Evolutionary conservation across 2,113 vertebrate genomes (phyloP).

Genomic region (Ptychochromis oligacanthus): DNA sequence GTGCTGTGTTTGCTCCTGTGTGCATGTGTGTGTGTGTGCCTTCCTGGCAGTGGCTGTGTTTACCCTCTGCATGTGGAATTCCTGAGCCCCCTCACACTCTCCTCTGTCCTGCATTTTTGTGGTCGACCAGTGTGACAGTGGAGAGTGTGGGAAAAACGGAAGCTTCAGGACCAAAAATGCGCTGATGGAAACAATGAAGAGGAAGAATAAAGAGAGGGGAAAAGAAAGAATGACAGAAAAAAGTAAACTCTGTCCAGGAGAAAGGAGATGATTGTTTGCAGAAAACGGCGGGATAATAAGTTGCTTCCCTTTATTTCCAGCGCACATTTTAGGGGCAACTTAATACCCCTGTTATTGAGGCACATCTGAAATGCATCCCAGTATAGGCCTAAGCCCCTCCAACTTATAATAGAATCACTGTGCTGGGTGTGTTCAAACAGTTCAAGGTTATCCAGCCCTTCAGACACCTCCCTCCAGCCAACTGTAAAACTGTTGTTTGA

Average conservation of each 20-base stretch:
- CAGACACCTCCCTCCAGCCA: constrained; percentile 45
- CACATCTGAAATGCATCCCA: constrained; percentile 70
- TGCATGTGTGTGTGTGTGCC: constrained; percentile 65
- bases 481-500: constrained; percentile 35
- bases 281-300: constrained; percentile 70
- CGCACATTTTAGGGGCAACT: constrained; percentile 66
- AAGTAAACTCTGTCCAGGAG: constrained; percentile 56
- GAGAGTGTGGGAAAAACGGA: constrained; percentile 99
- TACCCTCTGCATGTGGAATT: constrained; percentile 89
- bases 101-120: constrained; percentile 92
- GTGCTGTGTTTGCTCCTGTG: constrained; percentile 79
- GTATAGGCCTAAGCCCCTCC: constrained; percentile 31
- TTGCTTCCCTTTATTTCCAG: constrained; percentile 72
- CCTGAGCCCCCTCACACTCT: constrained; percentile 88
- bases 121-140: constrained; percentile 93
- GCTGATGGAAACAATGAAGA: constrained; percentile 83
- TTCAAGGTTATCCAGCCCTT: constrained; percentile 56
- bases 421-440: constrained; percentile 49
- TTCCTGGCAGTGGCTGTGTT: constrained; percentile 86
- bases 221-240: constrained; percentile 60
- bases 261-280: constrained; percentile 73
- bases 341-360: constrained; percentile 68
- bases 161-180: constrained; percentile 91
- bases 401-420: constrained; percentile 65
- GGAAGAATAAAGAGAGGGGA: constrained; percentile 79